Evolutionary conservation across 2,113 vertebrate species (phyloP).

Genomic region (Anser brachyrhynchus): DNA sequence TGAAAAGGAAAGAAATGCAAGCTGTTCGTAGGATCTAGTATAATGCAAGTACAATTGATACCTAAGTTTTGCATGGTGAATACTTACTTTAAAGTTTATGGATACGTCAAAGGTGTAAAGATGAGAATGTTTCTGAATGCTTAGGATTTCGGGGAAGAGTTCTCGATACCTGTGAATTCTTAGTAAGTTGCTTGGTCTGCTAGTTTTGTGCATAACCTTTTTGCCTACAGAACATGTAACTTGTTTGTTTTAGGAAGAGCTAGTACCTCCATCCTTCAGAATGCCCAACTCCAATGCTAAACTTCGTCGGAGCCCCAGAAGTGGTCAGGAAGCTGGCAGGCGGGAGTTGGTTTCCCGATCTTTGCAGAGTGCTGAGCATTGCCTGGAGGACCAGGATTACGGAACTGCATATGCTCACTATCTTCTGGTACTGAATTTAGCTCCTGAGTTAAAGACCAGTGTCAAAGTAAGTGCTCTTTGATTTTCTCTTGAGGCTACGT

Average conservation of each 20-base stretch:
- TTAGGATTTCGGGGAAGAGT: background rate
- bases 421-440: constrained; percentile 91
- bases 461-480: constrained; percentile 72
- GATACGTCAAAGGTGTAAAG: fast-evolving
- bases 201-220: background rate
- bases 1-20: fast-evolving
- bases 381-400: constrained; percentile 88
- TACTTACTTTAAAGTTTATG: background rate
- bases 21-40: background rate
- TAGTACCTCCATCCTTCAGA: background rate
- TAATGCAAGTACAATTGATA: fast-evolving
- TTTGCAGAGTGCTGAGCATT: constrained; percentile 91
- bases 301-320: constrained; percentile 63
- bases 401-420: constrained; percentile 96
- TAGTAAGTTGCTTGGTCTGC: background rate
- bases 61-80: background rate
- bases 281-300: constrained; percentile 73
- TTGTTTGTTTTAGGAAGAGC: background rate
- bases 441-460: constrained; percentile 85
- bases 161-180: background rate
- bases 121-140: background rate
- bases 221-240: background rate
- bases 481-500: background rate
- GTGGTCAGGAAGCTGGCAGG: constrained; percentile 79
- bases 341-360: constrained; percentile 88